phyloP scores from a whole-genome alignment of 2,113 vertebrate species.

The Rousettus leschenaultii region DNA sequence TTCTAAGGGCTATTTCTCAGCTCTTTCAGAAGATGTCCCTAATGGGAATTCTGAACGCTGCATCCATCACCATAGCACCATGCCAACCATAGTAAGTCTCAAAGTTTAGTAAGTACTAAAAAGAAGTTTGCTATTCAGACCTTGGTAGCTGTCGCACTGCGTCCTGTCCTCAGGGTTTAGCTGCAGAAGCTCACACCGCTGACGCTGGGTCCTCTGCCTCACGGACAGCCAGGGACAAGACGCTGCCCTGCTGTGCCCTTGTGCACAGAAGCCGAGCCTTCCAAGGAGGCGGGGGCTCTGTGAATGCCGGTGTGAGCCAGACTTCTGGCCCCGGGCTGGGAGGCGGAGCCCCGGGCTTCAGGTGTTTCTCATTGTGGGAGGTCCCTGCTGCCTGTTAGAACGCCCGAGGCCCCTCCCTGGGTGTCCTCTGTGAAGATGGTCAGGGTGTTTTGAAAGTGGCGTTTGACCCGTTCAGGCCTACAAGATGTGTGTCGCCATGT shows the following conservation, averaged over 20 bases:
- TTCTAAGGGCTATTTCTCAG: background rate
- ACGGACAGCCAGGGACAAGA: too few relatives aligned
- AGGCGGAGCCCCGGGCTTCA: background rate
- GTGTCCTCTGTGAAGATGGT: background rate
- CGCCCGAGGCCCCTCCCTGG: background rate
- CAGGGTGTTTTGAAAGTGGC: background rate
- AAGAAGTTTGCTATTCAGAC: background rate
- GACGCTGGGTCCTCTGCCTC: background rate
- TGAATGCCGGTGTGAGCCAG: rapidly evolving
- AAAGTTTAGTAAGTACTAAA: background rate
- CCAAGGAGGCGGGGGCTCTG: rapidly evolving
- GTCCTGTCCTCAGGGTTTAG: too few relatives aligned
- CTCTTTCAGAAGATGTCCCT: background rate
- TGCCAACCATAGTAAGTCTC: background rate
- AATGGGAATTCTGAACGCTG: background rate
- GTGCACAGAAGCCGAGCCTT: rapidly evolving
- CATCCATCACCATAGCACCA: background rate
- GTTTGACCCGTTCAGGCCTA: background rate
- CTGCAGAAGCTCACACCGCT: background rate
- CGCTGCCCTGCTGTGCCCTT: rapidly evolving
- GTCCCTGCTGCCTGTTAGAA: background rate
- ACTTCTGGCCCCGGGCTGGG: background rate
- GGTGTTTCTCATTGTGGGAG: background rate
- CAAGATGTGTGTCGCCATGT: background rate
- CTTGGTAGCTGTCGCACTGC: background rate